These are phyloP conservation scores for Heliothis virescens DNA, from an alignment of 1,140 invertebrate genomes.

Conservation along the genomic window DNA sequence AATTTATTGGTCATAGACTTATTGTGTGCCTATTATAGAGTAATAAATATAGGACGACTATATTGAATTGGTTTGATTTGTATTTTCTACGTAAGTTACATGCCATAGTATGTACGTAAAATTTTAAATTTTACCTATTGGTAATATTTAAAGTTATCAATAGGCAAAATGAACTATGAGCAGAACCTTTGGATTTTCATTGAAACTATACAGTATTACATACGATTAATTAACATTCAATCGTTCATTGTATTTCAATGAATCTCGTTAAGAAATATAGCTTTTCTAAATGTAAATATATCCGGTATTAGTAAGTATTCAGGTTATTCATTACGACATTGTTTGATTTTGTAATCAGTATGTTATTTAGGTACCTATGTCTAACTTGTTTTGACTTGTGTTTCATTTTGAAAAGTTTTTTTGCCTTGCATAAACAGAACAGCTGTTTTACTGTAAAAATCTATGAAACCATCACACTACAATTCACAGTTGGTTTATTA, in stretches of 20 bases:
- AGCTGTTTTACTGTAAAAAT: too few species aligned
- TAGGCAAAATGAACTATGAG: background rate
- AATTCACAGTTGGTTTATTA: too few species aligned
- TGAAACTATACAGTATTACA: background rate
- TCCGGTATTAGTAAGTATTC: constrained; percentile 25
- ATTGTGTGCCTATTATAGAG: too few species aligned
- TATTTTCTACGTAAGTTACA: too few species aligned
- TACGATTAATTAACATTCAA: constrained; percentile 36
- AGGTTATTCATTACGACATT: constrained; percentile 12
- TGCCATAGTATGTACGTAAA: too few species aligned
- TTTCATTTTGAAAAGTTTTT: too few species aligned
- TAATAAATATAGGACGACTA: too few species aligned
- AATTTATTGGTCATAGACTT: background rate
- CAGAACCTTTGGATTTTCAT: background rate
- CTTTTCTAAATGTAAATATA: constrained; percentile 40
- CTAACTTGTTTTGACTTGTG: background rate
- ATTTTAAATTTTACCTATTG: too few species aligned
- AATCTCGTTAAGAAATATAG: constrained; percentile 22
- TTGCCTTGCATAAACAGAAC: too few species aligned
- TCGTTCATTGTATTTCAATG: constrained; percentile 29
- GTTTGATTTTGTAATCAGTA: constrained; percentile 24
- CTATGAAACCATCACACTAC: too few species aligned
- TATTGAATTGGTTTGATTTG: too few species aligned
- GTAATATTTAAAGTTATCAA: too few species aligned
- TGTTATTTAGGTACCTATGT: background rate